Evolutionary conservation across 2,113 vertebrate genomes (phyloP).

Genomic region (Melanerpes aurifrons): DNA sequence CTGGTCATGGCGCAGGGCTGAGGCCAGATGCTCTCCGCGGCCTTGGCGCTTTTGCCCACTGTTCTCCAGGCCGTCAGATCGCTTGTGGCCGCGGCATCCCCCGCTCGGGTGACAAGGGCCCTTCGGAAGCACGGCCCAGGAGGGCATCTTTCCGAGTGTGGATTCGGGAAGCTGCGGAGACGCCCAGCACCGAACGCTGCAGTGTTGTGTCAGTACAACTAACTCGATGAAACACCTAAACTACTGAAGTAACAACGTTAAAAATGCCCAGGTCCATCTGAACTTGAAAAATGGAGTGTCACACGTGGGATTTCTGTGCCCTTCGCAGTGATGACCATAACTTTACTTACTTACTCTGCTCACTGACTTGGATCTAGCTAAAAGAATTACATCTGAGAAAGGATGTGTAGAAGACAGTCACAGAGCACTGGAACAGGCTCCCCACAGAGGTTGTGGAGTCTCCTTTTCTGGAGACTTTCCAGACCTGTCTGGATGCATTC

Average conservation of each 20-base stretch:
- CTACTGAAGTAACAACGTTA: neutral
- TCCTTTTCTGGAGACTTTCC: no score
- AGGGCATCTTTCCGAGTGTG: neutral
- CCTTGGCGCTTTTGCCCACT: neutral
- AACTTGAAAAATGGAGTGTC: neutral
- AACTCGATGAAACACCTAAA: neutral
- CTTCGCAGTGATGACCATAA: fast-evolving
- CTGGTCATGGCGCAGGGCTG: fast-evolving
- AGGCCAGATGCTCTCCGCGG: fast-evolving
- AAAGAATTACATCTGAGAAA: neutral
- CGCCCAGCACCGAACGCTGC: neutral
- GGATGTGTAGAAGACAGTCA: no score
- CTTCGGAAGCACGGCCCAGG: neutral
- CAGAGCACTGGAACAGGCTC: no score
- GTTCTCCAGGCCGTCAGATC: neutral
- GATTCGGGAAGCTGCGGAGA: neutral
- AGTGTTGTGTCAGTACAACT: neutral
- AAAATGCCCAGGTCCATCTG: neutral
- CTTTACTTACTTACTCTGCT: neutral
- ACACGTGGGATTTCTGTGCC: neutral
- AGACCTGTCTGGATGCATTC: no score
- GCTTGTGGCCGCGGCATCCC: neutral
- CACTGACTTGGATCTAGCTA: neutral
- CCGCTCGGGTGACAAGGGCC: neutral
- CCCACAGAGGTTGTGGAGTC: no score